Evolutionary conservation across 2,113 vertebrate genomes (phyloP), one percentile per base, ranked within the genome.

Genomic region (Spea bombifrons): DNA sequence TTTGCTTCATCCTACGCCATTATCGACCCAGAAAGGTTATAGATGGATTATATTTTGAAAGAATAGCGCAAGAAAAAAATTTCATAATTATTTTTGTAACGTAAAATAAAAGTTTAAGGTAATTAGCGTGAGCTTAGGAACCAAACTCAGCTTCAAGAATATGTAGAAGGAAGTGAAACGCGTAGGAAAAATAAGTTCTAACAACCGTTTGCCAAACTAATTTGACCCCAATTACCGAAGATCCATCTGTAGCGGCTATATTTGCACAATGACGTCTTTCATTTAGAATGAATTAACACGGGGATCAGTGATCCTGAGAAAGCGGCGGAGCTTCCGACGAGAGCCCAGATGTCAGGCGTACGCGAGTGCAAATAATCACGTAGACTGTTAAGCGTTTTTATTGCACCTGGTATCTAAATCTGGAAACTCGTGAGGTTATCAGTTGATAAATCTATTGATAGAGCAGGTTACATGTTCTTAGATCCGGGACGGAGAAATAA

Each of bases 191-290:
- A 52, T 52, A 66, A 66, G 48, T 7, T 10, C 5, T 53, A 50
- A 15, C 63, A 66, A 63, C 49, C 48, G 3, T 75, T 12, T 66
- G 6, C 3, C 12, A 66, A 75, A 53, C 52, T 61, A 66, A n/a
- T 55, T n/a, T 64, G 73, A 75, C 63, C 61, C 64, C 73, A 75
- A 75, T 75, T 75, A 52, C 64, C 48, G 4, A 45, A 66, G 50
- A 75, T 50, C 4, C 16, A 49, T 52, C 30, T 43, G 16, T 66
- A 13, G 6, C 57, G 17, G 73, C 73, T 17, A 15, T 8, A 44
- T 61, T 73, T 47, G 7, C 44, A 4, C 13, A 12, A 48, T 16
- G 43, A 17, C 16, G 48, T 50, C 63, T 9, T 13, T 75, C 10
- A 3, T 2, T 12, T 61, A 75, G 73, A 74, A 75, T 44, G 48